Evolutionary conservation across 2,888 invertebrate genomes (phyloP).

Genomic region (Microctonus brassicae): DNA sequence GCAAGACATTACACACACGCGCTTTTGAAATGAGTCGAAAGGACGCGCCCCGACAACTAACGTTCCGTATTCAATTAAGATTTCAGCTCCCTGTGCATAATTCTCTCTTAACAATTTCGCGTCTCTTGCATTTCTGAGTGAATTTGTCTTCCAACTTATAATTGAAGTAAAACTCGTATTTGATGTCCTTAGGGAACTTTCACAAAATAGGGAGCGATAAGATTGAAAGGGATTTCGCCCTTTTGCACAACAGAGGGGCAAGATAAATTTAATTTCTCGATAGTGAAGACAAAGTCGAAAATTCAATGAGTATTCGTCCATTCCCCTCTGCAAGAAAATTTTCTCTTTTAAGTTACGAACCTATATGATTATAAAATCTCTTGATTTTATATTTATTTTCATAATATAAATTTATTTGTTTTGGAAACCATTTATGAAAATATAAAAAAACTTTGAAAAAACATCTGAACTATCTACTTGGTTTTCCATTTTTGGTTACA

Average conservation of each 20-base stretch:
- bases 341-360: too few species aligned
- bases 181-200: constrained; percentile 32
- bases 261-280: constrained; percentile 20
- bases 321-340: constrained; percentile 17
- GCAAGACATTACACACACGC: background rate
- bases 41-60: constrained; percentile 23
- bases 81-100: constrained; percentile 9
- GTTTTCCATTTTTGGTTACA: too few species aligned
- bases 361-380: too few species aligned
- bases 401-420: too few species aligned
- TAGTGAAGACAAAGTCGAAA: background rate
- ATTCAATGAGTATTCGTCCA: constrained; percentile 2
- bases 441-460: too few species aligned
- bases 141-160: constrained; percentile 38
- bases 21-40: constrained; percentile 6
- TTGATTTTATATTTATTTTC: too few species aligned
- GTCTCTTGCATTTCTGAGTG: constrained; percentile 15
- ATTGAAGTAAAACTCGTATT: constrained; percentile 32
- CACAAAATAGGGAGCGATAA: constrained; percentile 1
- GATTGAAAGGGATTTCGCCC: constrained; percentile 6
- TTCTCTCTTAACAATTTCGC: constrained; percentile 5
- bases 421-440: too few species aligned
- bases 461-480: too few species aligned
- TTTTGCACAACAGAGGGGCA: background rate
- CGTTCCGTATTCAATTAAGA: constrained; percentile 39